Evolutionary conservation across 2,113 vertebrate species (phyloP).

Genomic region (Macquaria australasica): DNA sequence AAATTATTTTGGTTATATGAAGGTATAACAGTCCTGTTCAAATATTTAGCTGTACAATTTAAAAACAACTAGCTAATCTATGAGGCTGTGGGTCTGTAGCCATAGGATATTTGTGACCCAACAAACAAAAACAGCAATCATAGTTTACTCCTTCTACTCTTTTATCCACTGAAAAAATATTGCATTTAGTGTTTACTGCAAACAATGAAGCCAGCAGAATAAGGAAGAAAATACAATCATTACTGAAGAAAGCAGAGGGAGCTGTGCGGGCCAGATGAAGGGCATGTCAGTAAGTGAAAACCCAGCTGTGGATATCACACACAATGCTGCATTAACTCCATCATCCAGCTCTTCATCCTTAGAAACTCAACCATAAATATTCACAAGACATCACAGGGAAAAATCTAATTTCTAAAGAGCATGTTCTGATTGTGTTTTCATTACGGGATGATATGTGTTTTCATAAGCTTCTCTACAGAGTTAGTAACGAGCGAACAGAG

Average conservation of each 20-base stretch:
- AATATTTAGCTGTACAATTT: background rate
- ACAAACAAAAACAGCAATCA: background rate
- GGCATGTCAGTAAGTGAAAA: constrained; percentile 24
- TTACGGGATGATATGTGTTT: constrained; percentile 33
- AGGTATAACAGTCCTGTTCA: background rate
- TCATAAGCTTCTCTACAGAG: constrained; percentile 29
- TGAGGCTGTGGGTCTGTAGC: background rate
- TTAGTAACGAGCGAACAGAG: constrained; percentile 33
- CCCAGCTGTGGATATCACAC: constrained; percentile 29
- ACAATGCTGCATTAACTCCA: background rate
- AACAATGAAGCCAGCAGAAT: background rate
- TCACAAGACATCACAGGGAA: constrained; percentile 10
- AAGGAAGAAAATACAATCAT: background rate
- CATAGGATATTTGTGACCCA: background rate
- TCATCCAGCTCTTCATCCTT: background rate
- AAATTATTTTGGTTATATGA: background rate
- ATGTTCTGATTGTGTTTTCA: constrained; percentile 34
- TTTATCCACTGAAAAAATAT: constrained; percentile 4
- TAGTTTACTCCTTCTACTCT: background rate
- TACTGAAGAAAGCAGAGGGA: constrained; percentile 10
- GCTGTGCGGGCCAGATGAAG: background rate
- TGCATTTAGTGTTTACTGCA: background rate
- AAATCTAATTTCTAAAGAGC: constrained; percentile 43
- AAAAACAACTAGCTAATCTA: background rate
- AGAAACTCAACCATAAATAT: constrained; percentile 32